These are phyloP conservation scores for Eupithecia exiguata DNA, from an alignment of 2,888 invertebrate genomes.

Conservation along the genomic window DNA sequence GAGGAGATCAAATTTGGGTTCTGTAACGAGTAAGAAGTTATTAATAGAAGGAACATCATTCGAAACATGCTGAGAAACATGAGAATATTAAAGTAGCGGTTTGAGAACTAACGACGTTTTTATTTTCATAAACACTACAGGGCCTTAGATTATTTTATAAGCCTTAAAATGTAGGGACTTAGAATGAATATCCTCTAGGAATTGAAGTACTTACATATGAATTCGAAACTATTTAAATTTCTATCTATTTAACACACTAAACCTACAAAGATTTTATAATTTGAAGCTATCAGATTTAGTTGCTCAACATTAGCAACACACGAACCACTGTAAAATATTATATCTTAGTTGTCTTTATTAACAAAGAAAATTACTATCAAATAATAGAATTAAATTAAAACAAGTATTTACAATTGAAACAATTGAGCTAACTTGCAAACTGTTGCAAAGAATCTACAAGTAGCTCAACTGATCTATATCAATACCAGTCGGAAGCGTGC, in stretches of 20 bases:
- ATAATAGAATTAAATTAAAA: too few species aligned
- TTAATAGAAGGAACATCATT: background rate
- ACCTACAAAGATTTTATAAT: background rate
- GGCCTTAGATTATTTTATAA: too few species aligned
- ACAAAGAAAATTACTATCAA: too few species aligned
- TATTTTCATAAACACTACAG: constrained; percentile 12
- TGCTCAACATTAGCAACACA: background rate
- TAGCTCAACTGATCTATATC: too few species aligned
- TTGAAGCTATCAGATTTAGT: background rate
- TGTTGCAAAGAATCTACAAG: too few species aligned
- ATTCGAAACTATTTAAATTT: background rate
- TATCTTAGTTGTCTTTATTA: too few species aligned
- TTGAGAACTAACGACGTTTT: constrained; percentile 9
- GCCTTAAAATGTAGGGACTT: background rate
- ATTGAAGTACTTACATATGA: background rate
- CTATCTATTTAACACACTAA: background rate
- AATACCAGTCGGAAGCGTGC: too few species aligned
- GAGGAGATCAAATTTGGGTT: constrained; percentile 74
- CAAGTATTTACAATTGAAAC: too few species aligned
- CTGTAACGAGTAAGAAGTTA: constrained; percentile 54
- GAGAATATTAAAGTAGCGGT: background rate
- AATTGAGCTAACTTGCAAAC: too few species aligned
- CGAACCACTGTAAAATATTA: background rate
- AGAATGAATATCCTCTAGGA: background rate
- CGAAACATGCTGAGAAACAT: background rate